Evolutionary conservation across 2,888 invertebrate genomes (phyloP).

Genomic region (Hypena proboscidalis): DNA sequence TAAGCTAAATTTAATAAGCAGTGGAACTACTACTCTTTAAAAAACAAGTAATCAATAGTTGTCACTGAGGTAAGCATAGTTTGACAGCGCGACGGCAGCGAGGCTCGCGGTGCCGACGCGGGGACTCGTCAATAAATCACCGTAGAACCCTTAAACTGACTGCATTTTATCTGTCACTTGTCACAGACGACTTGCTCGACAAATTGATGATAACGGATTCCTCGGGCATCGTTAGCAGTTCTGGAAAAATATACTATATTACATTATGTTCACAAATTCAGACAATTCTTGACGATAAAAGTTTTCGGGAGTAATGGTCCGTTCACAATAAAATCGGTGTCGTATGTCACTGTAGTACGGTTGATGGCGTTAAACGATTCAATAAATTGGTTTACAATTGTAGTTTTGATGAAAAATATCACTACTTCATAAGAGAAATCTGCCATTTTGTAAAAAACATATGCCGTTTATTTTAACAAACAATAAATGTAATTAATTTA

Average conservation of each 20-base stretch:
- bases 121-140: conserved; percentile 65
- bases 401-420: too few species aligned
- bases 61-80: conserved; percentile 34
- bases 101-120: conserved; percentile 15
- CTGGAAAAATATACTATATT: conserved; percentile 21
- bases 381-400: too few species aligned
- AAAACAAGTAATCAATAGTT: conserved; percentile 26
- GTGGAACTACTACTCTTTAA: conserved; percentile 12
- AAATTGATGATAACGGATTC: conserved; percentile 64
- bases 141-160: conserved; percentile 49
- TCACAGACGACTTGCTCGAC: conserved; percentile 53
- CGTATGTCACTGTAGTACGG: too few species aligned
- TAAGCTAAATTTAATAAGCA: too few species aligned
- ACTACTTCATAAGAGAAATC: too few species aligned
- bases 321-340: too few species aligned
- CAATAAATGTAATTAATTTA: too few species aligned
- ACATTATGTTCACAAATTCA: conserved; percentile 16
- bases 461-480: too few species aligned
- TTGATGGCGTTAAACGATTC: too few species aligned
- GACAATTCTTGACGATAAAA: not conserved
- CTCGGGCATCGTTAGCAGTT: conserved; percentile 37
- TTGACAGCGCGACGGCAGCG: conserved; percentile 22
- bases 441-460: too few species aligned
- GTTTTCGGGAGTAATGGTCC: too few species aligned
- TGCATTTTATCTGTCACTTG: conserved; percentile 72